These are phyloP conservation scores for Hozukius guyotensis DNA, from an alignment of 2,797 vertebrate genomes.

Conservation along the genomic window DNA sequence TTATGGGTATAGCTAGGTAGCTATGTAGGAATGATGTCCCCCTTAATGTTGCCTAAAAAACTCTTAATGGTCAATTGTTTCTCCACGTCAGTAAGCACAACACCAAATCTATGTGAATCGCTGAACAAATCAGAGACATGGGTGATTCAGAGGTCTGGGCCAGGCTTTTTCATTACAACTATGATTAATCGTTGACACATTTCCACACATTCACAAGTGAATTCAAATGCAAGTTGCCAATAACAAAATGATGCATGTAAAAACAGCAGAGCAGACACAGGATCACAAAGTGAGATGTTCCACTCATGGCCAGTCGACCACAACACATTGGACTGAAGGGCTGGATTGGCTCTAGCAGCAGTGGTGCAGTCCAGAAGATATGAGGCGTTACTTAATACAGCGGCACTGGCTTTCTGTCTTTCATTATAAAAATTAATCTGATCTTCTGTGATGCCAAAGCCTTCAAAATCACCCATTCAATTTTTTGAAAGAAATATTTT, in stretches of 20 bases:
- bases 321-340: not conserved
- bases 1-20: not conserved
- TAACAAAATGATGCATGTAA: not conserved
- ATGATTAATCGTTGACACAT: not conserved
- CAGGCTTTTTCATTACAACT: not conserved
- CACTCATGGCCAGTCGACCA: not conserved
- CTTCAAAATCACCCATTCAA: not conserved
- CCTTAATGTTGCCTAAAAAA: not conserved
- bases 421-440: not conserved
- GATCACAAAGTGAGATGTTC: not conserved
- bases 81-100: not conserved
- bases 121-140: not conserved
- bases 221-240: not conserved
- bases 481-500: constrained; percentile 24
- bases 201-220: not conserved
- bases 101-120: not conserved
- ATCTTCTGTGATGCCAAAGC: constrained; percentile 16
- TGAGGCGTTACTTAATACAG: not conserved
- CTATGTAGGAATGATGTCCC: not conserved
- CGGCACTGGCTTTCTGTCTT: not conserved
- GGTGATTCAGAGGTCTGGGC: not conserved
- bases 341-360: not conserved
- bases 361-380: not conserved
- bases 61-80: not conserved
- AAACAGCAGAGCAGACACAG: not conserved